Evolutionary conservation across 2,888 invertebrate species (phyloP).

Genomic region (Tenthredo notha): DNA sequence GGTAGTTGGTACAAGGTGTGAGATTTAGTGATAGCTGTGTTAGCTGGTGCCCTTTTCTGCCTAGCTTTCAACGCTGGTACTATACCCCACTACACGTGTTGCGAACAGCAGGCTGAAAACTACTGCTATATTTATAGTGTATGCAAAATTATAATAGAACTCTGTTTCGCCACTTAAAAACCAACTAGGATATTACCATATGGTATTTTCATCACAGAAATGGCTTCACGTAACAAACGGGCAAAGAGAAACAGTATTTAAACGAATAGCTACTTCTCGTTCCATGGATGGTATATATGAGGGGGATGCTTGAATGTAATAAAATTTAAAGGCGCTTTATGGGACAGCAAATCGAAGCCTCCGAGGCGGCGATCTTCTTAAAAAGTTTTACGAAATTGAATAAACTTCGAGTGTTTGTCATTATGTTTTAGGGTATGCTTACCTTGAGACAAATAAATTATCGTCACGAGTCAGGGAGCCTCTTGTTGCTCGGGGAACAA

Average conservation of each 20-base stretch:
- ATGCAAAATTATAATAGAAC: constrained; percentile 38
- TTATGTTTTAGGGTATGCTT: constrained; percentile 28
- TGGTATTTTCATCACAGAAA: constrained; percentile 1
- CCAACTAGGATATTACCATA: constrained; percentile 21
- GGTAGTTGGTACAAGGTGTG: constrained; percentile 28
- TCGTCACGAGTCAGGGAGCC: constrained; percentile 50
- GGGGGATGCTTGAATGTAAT: background rate
- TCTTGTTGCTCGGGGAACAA: constrained; percentile 56
- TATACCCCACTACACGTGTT: constrained; percentile 4
- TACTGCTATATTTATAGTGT: constrained; percentile 30
- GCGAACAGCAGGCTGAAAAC: background rate
- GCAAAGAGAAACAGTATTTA: constrained; percentile 1
- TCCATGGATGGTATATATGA: background rate
- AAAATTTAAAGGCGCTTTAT: constrained; percentile 1
- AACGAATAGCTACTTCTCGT: background rate
- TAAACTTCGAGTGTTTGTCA: constrained; percentile 42
- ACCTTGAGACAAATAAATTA: constrained; percentile 61
- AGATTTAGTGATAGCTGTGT: constrained; percentile 14
- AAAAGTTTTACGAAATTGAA: constrained; percentile 33
- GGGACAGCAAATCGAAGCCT: constrained; percentile 12
- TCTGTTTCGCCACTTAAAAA: constrained; percentile 8
- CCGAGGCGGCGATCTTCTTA: background rate
- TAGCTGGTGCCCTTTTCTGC: background rate
- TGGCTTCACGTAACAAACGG: background rate
- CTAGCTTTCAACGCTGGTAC: background rate